Base-by-base conservation (phyloP, 2,888 invertebrate genomes). In the Pogonocherus hispidulus region DNA sequence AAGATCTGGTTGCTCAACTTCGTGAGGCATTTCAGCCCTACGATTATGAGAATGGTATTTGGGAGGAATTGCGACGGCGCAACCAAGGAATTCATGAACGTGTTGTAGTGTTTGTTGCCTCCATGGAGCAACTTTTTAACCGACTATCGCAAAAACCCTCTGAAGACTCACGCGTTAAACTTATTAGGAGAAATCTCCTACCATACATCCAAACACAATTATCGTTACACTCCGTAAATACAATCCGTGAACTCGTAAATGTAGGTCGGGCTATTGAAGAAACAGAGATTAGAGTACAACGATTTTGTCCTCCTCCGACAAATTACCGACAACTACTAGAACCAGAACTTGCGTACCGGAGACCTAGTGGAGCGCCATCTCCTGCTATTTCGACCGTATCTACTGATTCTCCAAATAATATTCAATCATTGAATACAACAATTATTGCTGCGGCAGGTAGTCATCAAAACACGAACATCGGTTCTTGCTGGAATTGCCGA, bases 331-430 rank as follows among this genome's bases (percentile, higher is more conserved):
- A 56, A 23, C 27, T 67, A 8, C 11, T 63, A 11, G 67, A 67
- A 49, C 63, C 67, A 35, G 57, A 57, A 11, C 35, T 67, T 22
- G 67, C 63, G 6, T 67, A 67, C 20, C 46, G 23, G 20, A 63
- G 37, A 22, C 63, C 66, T 3, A 47, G 9, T 2, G 27, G n/a
- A 22, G 11, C 3, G 11, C n/a, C 35, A 16, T 32, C 23, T 14
- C 16, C 35, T 14, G 3, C 37, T 8, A 11, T 41, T 18, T 37
- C 57, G n/a, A 16, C 23, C 16, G 35, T 37, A 41, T 41, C 35
- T 5, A 5, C 8, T n/a, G 35, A 27, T 11, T n/a, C 14, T 4
- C 5, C 20, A n/a, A 14, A 18, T 18, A 0, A 8, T 18, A 44
- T n/a, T 44, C 44, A 44, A n/a, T n/a, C 37, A n/a, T n/a, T n/a